Evolutionary conservation across 1,140 invertebrate genomes (phyloP), one percentile per base, ranked within the genome.

Genomic region (Carposina sasakii): DNA sequence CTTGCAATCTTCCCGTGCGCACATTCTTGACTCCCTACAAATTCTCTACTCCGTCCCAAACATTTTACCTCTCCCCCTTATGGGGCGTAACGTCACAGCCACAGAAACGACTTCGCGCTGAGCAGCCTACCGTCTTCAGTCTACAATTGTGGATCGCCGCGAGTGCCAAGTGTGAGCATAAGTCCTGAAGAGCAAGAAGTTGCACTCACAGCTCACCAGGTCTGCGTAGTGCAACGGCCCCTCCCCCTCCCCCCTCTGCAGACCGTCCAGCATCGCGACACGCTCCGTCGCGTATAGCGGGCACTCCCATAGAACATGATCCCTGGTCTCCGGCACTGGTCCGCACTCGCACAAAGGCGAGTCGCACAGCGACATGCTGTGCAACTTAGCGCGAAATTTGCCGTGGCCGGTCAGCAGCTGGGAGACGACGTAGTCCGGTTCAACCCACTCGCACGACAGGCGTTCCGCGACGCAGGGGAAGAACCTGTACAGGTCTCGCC

Each of bases 121-220:
- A n/a, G n/a, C n/a, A n/a, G n/a, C n/a, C n/a, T n/a, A n/a, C n/a
- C n/a, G n/a, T n/a, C n/a, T n/a, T n/a, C n/a, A n/a, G n/a, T n/a
- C n/a, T n/a, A n/a, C n/a, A n/a, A n/a, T n/a, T n/a, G n/a, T n/a
- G n/a, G n/a, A n/a, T n/a, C n/a, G n/a, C 31, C n/a, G 31, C 3
- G 4, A 3, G 34, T 37, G 34, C 34, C 34, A 37, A 3, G 34
- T 8, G 86, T 54, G 67, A 51, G 47, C 65, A 66, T 55, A 59
- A 20, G 17, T 3, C 16, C 43, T 15, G 19, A 44, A 24, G 37
- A 15, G 10, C 12, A 21, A 20, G 15, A 24, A 41, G 21, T 24
- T 41, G 6, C 2, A n/a, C 12, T 3, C 2, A 16, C 2, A 4
- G 10, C 20, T 3, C 13, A 41, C 39, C 8, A 41, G 39, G 5